phyloP scores from a whole-genome alignment of 2,113 vertebrate genomes.

The Physeter macrocephalus region DNA sequence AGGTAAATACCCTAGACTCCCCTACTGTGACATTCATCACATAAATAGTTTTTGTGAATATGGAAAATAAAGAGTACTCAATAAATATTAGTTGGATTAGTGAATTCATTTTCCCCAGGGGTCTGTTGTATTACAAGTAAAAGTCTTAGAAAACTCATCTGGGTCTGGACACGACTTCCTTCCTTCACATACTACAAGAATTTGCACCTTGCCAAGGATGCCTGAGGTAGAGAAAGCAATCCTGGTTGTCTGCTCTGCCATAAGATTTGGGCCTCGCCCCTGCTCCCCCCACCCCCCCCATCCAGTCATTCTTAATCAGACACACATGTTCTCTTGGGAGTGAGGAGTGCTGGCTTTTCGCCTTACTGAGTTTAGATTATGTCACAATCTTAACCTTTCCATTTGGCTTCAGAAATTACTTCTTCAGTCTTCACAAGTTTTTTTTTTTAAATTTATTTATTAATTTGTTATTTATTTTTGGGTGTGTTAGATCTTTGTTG shows the following conservation, averaged over 20 bases:
- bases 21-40: neutral
- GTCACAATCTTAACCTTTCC: neutral
- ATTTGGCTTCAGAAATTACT: neutral
- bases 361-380: neutral
- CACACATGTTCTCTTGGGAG: neutral
- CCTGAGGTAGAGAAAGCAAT: neutral
- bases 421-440: neutral
- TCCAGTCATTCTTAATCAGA: neutral
- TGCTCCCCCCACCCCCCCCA: neutral
- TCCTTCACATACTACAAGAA: neutral
- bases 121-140: neutral
- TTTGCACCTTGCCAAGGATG: neutral
- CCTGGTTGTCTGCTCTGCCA: neutral
- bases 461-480: too few relatives aligned
- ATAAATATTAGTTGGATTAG: neutral
- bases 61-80: neutral
- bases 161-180: neutral
- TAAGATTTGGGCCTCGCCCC: neutral
- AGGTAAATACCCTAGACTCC: neutral
- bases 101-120: neutral
- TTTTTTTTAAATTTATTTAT: too few relatives aligned
- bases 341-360: neutral
- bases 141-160: neutral
- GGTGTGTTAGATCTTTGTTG: too few relatives aligned
- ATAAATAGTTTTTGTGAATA: neutral